Evolutionary conservation across 2,113 vertebrate species (phyloP).

Genomic region (Alouatta palliata): DNA sequence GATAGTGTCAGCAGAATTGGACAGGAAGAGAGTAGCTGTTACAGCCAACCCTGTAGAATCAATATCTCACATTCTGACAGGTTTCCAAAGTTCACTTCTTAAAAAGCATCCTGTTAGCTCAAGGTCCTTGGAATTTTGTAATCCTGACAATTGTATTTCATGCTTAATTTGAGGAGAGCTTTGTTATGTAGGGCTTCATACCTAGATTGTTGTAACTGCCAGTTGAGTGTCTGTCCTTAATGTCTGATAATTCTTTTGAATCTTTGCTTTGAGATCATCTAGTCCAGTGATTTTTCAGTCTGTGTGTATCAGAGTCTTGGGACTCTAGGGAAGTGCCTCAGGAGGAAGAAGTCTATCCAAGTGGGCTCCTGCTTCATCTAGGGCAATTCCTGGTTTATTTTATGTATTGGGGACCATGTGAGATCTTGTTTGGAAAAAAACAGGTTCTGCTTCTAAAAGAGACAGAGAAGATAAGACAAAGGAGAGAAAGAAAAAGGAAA

Average conservation of each 20-base stretch:
- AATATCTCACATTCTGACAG: background rate
- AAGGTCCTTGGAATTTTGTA: background rate
- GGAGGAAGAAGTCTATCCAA: background rate
- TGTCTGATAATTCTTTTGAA: background rate
- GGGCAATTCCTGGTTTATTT: background rate
- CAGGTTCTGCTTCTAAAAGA: background rate
- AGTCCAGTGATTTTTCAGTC: background rate
- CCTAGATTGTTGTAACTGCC: background rate
- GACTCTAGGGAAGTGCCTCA: background rate
- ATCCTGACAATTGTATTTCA: background rate
- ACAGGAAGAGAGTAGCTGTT: background rate
- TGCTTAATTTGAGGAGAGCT: background rate
- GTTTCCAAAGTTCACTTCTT: background rate
- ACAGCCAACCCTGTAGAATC: background rate
- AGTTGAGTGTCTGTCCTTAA: background rate
- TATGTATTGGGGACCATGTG: background rate
- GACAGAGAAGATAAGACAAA: background rate
- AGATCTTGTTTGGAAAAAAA: slow-evolving; percentile 6
- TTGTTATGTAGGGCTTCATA: background rate
- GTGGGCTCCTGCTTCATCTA: background rate
- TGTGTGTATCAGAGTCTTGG: background rate
- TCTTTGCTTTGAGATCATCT: background rate
- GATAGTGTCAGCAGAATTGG: background rate
- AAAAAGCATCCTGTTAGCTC: background rate
- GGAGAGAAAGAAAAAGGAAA: background rate